phyloP scores from a whole-genome alignment of 2,797 vertebrate genomes.

The Sparidentex hasta region DNA sequence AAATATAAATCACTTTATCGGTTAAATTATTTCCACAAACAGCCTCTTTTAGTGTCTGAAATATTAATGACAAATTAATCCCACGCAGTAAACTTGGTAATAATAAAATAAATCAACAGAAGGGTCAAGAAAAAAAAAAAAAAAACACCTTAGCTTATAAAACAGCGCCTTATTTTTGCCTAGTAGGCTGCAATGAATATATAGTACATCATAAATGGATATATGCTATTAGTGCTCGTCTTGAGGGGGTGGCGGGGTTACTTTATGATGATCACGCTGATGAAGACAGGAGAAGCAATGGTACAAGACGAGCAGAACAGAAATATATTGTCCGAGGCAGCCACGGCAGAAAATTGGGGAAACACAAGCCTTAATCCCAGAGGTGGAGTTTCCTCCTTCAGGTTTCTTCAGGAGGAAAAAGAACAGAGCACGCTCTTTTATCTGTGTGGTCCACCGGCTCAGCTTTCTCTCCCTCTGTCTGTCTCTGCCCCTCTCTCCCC shows the following conservation, averaged over 20 bases:
- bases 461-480: slow-evolving; percentile 83
- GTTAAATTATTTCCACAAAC: neutral
- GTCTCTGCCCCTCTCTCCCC: slow-evolving; percentile 62
- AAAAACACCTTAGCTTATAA: neutral
- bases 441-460: slow-evolving; percentile 94
- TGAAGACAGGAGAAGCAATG: slow-evolving; percentile 33
- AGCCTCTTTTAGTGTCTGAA: neutral
- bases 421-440: slow-evolving; percentile 92
- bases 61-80: neutral
- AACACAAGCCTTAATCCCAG: slow-evolving; percentile 79
- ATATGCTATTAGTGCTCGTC: neutral
- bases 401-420: slow-evolving; percentile 80
- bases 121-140: neutral
- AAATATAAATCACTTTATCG: neutral
- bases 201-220: neutral
- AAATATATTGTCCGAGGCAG: slow-evolving; percentile 71
- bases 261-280: neutral
- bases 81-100: neutral
- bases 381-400: slow-evolving; percentile 81
- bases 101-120: neutral
- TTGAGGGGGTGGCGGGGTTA: neutral
- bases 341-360: slow-evolving; percentile 70
- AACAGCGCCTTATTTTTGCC: neutral
- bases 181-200: neutral
- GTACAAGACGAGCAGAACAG: slow-evolving; percentile 66